phyloP scores from a whole-genome alignment of 1,140 invertebrate species.

The Leptopilina clavipes region DNA sequence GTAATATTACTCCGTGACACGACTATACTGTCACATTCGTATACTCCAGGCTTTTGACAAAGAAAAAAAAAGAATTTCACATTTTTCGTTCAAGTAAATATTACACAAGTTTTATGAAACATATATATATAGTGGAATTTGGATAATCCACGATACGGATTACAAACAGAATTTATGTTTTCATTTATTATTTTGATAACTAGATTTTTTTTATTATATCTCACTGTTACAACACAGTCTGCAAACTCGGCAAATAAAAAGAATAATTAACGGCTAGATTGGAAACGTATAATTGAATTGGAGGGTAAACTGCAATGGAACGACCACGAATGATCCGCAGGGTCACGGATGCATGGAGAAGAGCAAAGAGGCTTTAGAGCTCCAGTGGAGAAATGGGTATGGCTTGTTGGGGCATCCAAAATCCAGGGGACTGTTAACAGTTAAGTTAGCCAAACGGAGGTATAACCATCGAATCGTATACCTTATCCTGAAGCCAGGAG shows the following conservation, averaged over 20 bases:
- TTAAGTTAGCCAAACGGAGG: not conserved
- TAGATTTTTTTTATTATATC: not conserved
- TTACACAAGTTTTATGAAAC: not conserved
- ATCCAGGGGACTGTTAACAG: not conserved
- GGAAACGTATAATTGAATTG: conserved; percentile 4
- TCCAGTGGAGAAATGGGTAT: not conserved
- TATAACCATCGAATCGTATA: conserved; percentile 39
- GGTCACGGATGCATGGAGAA: conserved; percentile 18
- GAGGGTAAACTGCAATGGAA: not conserved
- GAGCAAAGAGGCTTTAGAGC: not conserved
- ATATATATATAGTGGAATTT: not conserved
- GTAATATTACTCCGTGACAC: conserved; percentile 28
- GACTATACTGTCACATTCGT: conserved; percentile 30
- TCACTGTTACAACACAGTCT: not conserved
- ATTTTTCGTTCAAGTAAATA: not conserved
- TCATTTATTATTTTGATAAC: no score
- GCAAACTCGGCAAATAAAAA: not conserved
- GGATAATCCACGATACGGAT: no score
- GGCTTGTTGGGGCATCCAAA: not conserved
- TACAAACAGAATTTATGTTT: not conserved
- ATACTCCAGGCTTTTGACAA: not conserved
- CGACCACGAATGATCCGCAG: not conserved
- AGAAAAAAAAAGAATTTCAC: not conserved
- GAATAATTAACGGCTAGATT: not conserved
- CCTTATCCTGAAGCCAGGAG: conserved; percentile 45